Evolutionary conservation across 2,797 vertebrate genomes (phyloP).

Genomic region (Hydrolagus colliei): DNA sequence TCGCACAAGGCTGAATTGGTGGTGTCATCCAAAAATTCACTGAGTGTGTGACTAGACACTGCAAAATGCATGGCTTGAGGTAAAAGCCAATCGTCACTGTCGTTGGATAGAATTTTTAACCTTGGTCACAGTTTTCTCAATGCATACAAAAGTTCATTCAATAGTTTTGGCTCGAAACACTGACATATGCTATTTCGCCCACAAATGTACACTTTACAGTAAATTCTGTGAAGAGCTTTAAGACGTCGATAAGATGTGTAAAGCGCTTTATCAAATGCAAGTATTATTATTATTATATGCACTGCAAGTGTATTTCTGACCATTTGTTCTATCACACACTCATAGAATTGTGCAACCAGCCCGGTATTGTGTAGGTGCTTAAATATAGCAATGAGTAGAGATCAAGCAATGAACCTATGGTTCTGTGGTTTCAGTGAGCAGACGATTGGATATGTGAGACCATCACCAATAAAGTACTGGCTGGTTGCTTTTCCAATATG

Average conservation of each 20-base stretch:
- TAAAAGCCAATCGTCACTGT: not conserved
- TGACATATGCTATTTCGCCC: too few relatives aligned
- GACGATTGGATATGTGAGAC: not conserved
- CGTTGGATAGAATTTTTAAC: not conserved
- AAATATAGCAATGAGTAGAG: too few relatives aligned
- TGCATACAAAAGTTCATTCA: too few relatives aligned
- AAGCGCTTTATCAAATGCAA: too few relatives aligned
- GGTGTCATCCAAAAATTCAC: constrained; percentile 8
- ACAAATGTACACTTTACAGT: too few relatives aligned
- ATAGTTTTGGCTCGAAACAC: too few relatives aligned
- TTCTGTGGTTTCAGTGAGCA: not conserved
- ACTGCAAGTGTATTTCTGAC: not conserved
- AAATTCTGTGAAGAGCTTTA: too few relatives aligned
- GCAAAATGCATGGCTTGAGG: not conserved
- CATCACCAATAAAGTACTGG: not conserved
- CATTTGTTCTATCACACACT: not conserved
- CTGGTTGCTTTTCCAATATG: not conserved
- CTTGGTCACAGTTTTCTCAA: not conserved
- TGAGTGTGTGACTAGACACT: constrained; percentile 6
- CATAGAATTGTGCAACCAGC: not conserved
- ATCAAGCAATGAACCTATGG: not conserved
- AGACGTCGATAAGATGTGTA: too few relatives aligned
- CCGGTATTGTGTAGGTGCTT: too few relatives aligned
- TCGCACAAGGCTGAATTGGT: not conserved
- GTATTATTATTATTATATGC: too few relatives aligned